A percentile compares a stretch with the other conserved stretches of the same genome.
phyloP scores from a whole-genome alignment of 2,113 vertebrate genomes.

The Coturnix japonica region DNA sequence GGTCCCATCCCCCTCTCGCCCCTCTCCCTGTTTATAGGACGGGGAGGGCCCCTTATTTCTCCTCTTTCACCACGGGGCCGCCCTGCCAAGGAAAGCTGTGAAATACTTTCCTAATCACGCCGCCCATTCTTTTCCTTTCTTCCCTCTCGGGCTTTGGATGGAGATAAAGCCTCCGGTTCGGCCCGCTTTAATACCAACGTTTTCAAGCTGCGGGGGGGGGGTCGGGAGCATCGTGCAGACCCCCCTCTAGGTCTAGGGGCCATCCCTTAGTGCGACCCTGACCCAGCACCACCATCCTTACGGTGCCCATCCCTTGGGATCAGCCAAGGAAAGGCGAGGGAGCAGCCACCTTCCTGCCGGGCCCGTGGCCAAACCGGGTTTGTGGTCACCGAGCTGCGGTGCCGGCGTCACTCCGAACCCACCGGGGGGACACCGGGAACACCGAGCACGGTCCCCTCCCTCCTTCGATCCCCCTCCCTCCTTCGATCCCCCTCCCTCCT shows the following conservation, averaged over 20 bases:
- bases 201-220: background rate
- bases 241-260: background rate
- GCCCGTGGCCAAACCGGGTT: background rate
- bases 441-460: background rate
- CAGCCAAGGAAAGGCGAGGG: background rate
- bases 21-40: background rate
- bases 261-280: background rate
- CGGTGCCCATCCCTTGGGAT: background rate
- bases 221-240: background rate
- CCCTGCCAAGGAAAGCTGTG: slow-evolving; percentile 40
- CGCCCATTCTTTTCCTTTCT: slow-evolving; percentile 45
- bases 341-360: background rate
- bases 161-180: background rate
- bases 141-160: background rate
- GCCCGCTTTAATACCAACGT: background rate
- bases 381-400: background rate
- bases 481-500: too few relatives aligned
- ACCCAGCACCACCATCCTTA: background rate
- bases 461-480: too few relatives aligned
- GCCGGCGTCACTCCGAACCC: background rate
- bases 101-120: slow-evolving; percentile 30
- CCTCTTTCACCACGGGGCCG: background rate
- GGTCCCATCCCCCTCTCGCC: background rate
- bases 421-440: background rate
- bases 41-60: background rate